Base-by-base conservation (phyloP, 2,797 vertebrate genomes). In the Micropoecilia bifurca region DNA sequence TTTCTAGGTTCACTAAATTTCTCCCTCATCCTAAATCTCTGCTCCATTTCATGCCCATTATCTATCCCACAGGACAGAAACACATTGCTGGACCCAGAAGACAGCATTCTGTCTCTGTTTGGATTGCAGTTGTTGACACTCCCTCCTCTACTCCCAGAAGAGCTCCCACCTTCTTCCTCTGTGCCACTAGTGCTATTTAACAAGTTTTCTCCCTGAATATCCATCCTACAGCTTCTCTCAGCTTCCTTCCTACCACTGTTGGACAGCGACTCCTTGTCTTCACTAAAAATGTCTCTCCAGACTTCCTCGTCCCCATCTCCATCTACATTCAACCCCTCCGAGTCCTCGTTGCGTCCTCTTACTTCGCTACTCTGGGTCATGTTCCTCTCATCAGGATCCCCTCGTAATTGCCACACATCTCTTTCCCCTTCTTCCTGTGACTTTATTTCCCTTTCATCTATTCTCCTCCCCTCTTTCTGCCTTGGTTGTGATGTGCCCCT, bases 41-140 rank as follows among this genome's bases (percentile, higher is more conserved):
- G 90, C 30, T 87, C 87, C 14, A 80, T 71, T 2, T 87, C 76
- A 71, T 94, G 93, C 33, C 80, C 92, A 9, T 91, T 93, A 0
- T 95, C 94, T 41, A 89, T 92, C 0, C 91, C 80, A 39, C 95
- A 95, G 75, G 95, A 95, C 77, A 95, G 73, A 0, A 94, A 95
- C 20, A 95, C 81, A 76, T 94, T 95, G 25, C 88, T 86, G 39
- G 95, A 95, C 71, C 95, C 95, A 73, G 33, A 83, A 41, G 93
- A 94, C 20, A 80, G 74, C 50, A 86, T 80, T 75, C 78, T 91
- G 33, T 92, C 86, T 74, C 78, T 89, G 10, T 93, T 91, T 73
- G 20, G 71, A 50, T 74, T 90, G 78, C 85, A 80, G 18, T 74
- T 90, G 36, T 63, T 79, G 39, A 93, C 93, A 87, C 92, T 94